A percentile compares a stretch with the other conserved stretches of the same genome.
These are phyloP conservation scores for Pollenia griseotomentosa DNA, from an alignment of 2,888 invertebrate species.

Conservation along the genomic window DNA sequence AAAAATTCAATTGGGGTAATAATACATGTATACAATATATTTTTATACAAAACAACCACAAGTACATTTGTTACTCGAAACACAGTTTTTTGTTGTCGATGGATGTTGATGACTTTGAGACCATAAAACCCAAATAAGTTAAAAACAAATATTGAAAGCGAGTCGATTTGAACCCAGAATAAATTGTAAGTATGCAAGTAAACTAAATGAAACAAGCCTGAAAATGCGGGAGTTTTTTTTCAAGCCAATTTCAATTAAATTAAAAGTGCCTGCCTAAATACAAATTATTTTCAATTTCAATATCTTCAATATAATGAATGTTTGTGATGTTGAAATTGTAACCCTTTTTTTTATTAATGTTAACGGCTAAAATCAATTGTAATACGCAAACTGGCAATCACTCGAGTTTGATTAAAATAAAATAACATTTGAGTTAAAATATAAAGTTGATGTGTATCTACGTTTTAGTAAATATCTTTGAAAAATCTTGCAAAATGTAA, in stretches of 20 bases:
- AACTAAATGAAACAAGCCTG: conserved; percentile 30
- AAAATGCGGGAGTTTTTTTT: conserved; percentile 62
- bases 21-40: conserved; percentile 1
- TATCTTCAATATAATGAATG: neutral
- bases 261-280: conserved; percentile 64
- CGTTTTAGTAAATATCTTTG: neutral
- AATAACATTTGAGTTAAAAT: conserved; percentile 18
- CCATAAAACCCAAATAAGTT: conserved; percentile 64
- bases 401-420: conserved; percentile 62
- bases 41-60: neutral
- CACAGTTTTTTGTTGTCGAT: conserved; percentile 21
- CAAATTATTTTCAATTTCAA: conserved; percentile 50
- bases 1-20: conserved; percentile 32
- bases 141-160: conserved; percentile 58
- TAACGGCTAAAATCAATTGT: conserved; percentile 20
- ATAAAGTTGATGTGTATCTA: neutral
- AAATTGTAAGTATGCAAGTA: neutral
- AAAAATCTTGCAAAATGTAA: too few relatives aligned
- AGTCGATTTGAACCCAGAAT: conserved; percentile 13
- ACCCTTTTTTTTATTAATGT: neutral
- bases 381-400: conserved; percentile 36
- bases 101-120: conserved; percentile 62
- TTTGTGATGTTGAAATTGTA: neutral
- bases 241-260: conserved; percentile 69
- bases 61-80: neutral